A percentile compares a stretch with the other conserved stretches of the same genome.
These are phyloP conservation scores for Columba guinea DNA, from an alignment of 2,797 vertebrate genomes.

Conservation along the genomic window DNA sequence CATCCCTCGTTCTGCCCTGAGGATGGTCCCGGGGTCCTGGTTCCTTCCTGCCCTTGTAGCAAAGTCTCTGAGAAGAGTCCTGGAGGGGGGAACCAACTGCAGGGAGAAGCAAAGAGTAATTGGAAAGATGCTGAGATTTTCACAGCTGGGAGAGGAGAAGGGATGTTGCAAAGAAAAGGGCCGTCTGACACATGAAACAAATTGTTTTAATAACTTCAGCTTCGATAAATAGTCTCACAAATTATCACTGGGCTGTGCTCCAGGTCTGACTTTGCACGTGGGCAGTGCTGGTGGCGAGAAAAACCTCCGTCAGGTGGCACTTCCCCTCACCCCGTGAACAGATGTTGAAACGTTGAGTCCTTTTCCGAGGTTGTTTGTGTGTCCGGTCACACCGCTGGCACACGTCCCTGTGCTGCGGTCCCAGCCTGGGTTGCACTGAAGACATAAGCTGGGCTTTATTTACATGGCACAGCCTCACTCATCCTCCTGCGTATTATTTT, in stretches of 20 bases:
- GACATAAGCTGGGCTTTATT: not conserved
- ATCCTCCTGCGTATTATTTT: not conserved
- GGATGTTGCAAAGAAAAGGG: not conserved
- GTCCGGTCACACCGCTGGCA: not conserved
- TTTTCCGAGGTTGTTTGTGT: not conserved
- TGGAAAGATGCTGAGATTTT: not conserved
- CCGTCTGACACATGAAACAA: not conserved
- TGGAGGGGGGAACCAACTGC: not conserved
- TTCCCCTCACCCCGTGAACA: accelerated
- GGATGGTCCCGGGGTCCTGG: not conserved
- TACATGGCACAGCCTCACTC: not conserved
- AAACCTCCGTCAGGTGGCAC: not conserved
- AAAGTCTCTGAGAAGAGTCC: not conserved
- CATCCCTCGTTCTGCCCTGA: not conserved
- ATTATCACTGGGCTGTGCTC: not conserved
- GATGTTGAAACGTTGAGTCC: not conserved
- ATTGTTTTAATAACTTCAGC: not conserved
- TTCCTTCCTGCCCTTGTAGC: constrained; percentile 44
- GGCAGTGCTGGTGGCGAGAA: not conserved
- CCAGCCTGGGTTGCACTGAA: no score
- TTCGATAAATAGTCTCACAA: not conserved
- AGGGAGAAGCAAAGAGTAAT: not conserved
- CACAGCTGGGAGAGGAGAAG: not conserved
- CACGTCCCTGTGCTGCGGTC: no score
- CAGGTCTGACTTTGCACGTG: not conserved